Evolutionary conservation across 2,888 invertebrate genomes (phyloP), one percentile per base, ranked within the genome.

Genomic region (Cheilosia vulpina): DNA sequence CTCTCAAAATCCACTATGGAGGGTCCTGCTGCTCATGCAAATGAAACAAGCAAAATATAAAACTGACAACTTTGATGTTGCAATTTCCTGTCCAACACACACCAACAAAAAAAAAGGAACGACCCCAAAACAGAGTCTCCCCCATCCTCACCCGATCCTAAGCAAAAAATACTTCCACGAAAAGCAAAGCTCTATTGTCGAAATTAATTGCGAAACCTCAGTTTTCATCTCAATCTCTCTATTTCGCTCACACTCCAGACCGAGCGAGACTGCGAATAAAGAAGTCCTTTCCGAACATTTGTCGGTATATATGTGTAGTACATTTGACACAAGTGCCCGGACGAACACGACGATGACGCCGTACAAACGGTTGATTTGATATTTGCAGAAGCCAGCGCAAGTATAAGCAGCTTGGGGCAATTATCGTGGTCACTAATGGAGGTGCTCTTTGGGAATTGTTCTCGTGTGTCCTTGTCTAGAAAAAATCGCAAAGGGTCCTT

Each of bases 361-460:
- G 58, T 19, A 52, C 63, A 21, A 47, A 81, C 68, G 82, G 77
- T 87, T 87, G 87, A 87, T 87, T 87, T 87, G 81, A 84, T 87
- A 87, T 87, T 87, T 87, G 79, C 84, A 82, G 82, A 87, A 87
- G 75, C 79, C 77, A 77, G 78, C 87, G 83, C 87, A 81, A 85
- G 85, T 81, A 31, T 31, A 85, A 81, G 82, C 87, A 81, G 87
- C 87, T 87, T 87, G 78, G 81, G 87, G 87, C 87, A 88, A 88
- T 88, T 88, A 88, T 87, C 87, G 88, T 88, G 88, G 88, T 88
- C 88, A 88, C 88, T 88, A 88, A 88, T 88, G 87, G 87, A 87
- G 87, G 84, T 82, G 80, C 87, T 87, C 87, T 87, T 85, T 85
- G 82, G 85, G 85, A 87, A 87, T 87, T 87, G 87, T 87, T 87